Conservation (phyloP, 2,797 vertebrate species). For the Tinamus major region DNA sequence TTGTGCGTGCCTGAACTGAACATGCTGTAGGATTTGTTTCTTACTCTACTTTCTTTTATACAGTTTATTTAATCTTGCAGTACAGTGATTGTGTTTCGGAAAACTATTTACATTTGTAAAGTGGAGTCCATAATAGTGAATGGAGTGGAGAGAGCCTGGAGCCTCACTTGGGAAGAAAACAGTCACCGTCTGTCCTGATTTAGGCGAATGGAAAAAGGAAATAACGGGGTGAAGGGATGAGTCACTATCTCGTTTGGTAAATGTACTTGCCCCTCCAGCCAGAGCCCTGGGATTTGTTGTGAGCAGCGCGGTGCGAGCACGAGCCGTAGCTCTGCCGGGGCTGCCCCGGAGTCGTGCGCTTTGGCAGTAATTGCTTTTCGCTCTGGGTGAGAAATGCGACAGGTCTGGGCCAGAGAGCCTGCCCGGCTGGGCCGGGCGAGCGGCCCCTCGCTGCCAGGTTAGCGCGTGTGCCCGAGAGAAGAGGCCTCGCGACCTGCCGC, state of each 20-base stretch:
- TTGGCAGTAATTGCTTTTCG: background rate
- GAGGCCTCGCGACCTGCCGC: background rate
- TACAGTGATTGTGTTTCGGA: background rate
- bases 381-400: background rate
- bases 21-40: background rate
- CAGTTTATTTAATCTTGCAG: background rate
- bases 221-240: conserved; percentile 21
- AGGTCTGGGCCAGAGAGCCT: background rate
- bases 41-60: background rate
- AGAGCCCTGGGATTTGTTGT: background rate
- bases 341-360: background rate
- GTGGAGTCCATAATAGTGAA: background rate
- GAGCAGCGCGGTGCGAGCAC: background rate
- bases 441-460: background rate
- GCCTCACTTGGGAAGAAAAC: background rate
- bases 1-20: background rate
- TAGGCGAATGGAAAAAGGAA: conserved; percentile 44
- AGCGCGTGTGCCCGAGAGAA: background rate
- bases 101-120: background rate
- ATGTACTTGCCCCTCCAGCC: background rate
- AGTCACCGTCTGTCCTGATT: background rate
- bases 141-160: background rate
- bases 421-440: background rate
- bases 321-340: background rate
- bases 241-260: conserved; percentile 14